These are phyloP conservation scores for Acanthosepion pharaonis DNA, from an alignment of 2,888 invertebrate genomes.

Conservation along the genomic window DNA sequence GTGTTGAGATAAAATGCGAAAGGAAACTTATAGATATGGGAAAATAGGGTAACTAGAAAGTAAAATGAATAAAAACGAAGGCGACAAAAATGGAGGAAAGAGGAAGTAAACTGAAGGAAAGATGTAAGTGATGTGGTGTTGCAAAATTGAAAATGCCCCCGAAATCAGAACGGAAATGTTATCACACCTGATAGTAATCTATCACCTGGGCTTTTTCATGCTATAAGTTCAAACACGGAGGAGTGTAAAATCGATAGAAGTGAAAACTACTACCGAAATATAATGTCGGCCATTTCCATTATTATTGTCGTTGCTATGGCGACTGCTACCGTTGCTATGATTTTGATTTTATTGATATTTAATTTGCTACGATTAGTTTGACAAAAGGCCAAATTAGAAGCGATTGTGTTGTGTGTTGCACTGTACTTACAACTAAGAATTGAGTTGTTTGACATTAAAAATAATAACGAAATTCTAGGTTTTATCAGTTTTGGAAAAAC, in stretches of 20 bases:
- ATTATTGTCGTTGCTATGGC: not conserved
- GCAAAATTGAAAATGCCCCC: not conserved
- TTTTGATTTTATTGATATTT: not conserved
- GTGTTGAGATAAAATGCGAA: no score
- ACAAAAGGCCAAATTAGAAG: not conserved
- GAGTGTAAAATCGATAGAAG: not conserved
- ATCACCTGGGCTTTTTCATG: not conserved
- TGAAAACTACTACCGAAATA: not conserved
- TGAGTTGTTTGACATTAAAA: no score
- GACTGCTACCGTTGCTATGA: not conserved
- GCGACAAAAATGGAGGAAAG: not conserved
- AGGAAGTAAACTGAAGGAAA: not conserved
- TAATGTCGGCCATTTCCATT: not conserved
- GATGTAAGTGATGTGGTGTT: not conserved
- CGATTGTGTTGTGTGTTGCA: no score
- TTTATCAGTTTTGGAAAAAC: not conserved
- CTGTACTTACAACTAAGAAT: no score
- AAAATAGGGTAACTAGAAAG: no score
- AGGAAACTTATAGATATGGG: no score
- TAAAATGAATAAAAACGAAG: not conserved
- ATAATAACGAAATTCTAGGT: not conserved
- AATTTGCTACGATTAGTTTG: not conserved
- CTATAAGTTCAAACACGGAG: not conserved
- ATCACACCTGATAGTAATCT: not conserved
- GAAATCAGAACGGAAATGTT: constrained; percentile 10